Base-by-base conservation (phyloP, 1,140 invertebrate species). In the Sipha flava region DNA sequence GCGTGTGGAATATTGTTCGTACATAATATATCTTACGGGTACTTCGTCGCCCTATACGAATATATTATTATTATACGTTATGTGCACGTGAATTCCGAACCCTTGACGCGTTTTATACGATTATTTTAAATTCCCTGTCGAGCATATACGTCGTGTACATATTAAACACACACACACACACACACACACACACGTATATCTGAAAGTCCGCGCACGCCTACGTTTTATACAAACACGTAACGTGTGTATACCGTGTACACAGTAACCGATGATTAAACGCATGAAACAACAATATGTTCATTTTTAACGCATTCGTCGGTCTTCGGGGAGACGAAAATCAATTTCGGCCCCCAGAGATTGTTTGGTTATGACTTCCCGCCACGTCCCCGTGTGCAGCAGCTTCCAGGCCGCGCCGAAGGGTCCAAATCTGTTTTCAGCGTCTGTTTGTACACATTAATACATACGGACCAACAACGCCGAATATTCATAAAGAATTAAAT, bases 281-380 rank as follows among this genome's bases (percentile, higher is more conserved):
- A 31, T 52, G 70, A 52, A 75, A 75, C 70, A 75, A 75, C 70
- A 75, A 75, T 75, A 75, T 75, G 70, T 75, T 75, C 70, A 52
- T 75, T 75, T 75, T 75, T 52, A 52, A 75, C 31, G 70, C 70
- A 52, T 49, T 52, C 70, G 31, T n/a, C 9, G 37, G 70, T 73
- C 70, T 52, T 47, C 45, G 47, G 70, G 70, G 70, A 73, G 23
- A 64, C 34, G 62, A 72, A 75, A 75, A 75, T 75, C 70, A 75
- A 75, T 75, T 75, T 37, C 47, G n/a, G 31, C 70, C 70, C 70
- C 47, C 70, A 54, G 26, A 52, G 43, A 75, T 75, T 75, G 70
- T 75, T 75, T 75, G 45, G 70, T 75, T 75, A 75, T 52, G 70
- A 75, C 70, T 75, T 75, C 37, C 47, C 26, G 47, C 68, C 43